Conservation (phyloP, 2,797 vertebrate genomes). For the Peromyscus nudipes region DNA sequence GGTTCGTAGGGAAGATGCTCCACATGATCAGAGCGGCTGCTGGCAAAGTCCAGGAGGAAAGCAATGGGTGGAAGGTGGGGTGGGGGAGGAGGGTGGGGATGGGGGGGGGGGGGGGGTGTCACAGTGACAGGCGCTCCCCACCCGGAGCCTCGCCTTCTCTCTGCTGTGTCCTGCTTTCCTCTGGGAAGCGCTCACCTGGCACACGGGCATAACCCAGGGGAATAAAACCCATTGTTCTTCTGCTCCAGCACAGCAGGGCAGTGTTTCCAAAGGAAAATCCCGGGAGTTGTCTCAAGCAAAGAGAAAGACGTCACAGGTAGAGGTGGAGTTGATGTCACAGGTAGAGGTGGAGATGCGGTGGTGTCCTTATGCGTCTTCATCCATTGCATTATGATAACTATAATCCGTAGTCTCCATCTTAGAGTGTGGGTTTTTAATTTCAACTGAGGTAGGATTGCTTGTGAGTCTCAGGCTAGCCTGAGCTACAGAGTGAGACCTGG, state of each 20-base stretch:
- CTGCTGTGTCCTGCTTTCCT: fast-evolving
- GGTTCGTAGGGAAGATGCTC: background rate
- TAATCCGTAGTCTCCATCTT: background rate
- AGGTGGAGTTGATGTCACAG: too few relatives aligned
- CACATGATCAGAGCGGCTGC: background rate
- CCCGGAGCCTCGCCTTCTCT: fast-evolving
- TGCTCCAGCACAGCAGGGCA: background rate
- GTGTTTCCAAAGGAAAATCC: background rate
- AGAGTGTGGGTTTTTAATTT: background rate
- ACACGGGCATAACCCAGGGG: too few relatives aligned
- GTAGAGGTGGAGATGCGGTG: too few relatives aligned
- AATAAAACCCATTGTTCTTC: background rate
- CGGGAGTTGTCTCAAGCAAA: background rate
- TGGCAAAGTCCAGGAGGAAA: background rate
- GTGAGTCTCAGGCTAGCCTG: background rate
- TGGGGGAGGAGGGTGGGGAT: too few relatives aligned
- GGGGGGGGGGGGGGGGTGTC: too few relatives aligned
- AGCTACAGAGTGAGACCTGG: background rate
- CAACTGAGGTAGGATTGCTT: background rate
- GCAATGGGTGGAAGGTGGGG: background rate
- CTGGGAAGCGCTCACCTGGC: background rate
- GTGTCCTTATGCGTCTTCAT: background rate
- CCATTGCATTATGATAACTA: background rate
- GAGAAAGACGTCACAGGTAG: background rate
- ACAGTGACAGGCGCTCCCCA: fast-evolving